Conservation (phyloP, 2,888 invertebrate genomes). For the Xanthorhoe designata region DNA sequence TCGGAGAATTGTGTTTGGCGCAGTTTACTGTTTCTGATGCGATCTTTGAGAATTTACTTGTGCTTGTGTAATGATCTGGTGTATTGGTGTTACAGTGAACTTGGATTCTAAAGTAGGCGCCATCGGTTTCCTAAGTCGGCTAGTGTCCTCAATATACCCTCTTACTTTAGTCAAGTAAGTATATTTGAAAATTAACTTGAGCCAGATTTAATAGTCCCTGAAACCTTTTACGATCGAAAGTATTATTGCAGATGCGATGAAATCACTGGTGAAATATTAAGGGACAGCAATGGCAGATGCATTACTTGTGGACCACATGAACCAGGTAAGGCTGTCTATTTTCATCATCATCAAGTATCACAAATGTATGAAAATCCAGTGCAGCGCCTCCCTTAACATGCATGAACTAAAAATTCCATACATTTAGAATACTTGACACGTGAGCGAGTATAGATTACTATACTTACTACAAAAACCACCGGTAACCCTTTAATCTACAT, state of each 20-base stretch:
- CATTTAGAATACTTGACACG: too few species aligned
- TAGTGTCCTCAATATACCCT: slow-evolving; percentile 79
- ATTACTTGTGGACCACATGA: slow-evolving; percentile 93
- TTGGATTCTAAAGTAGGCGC: slow-evolving; percentile 95
- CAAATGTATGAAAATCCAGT: too few species aligned
- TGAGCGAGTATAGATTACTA: too few species aligned
- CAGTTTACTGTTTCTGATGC: too few species aligned
- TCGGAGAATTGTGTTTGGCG: too few species aligned
- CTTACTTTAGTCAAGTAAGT: slow-evolving; percentile 77
- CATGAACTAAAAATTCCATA: too few species aligned
- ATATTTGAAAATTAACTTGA: not conserved
- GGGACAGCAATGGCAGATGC: slow-evolving; percentile 90
- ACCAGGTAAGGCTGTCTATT: slow-evolving; percentile 85
- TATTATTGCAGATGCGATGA: slow-evolving; percentile 85
- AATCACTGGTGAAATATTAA: slow-evolving; percentile 91
- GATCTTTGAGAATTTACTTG: too few species aligned
- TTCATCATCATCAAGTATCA: too few species aligned
- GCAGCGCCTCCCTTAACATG: too few species aligned
- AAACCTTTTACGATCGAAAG: too few species aligned
- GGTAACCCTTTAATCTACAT: not conserved
- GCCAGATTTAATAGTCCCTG: too few species aligned
- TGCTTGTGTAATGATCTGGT: slow-evolving; percentile 6
- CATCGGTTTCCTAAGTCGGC: slow-evolving; percentile 94
- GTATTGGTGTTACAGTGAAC: slow-evolving; percentile 89
- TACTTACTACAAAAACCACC: too few species aligned